phyloP scores from a whole-genome alignment of 1,140 invertebrate species.

The Drosophila parvula region DNA sequence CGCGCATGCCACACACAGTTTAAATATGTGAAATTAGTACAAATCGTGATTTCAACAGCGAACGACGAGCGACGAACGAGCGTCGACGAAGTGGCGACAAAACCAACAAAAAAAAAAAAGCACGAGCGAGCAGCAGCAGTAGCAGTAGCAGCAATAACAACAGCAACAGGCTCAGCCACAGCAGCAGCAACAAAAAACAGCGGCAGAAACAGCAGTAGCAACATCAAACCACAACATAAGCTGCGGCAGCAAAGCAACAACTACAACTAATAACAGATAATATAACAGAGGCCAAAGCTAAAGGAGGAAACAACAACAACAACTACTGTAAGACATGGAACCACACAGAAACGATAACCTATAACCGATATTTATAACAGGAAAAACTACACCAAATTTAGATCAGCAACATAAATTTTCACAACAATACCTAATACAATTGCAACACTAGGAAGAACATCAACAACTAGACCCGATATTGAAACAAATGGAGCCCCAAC shows the following conservation, averaged over 20 bases:
- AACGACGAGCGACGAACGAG: conserved; percentile 77
- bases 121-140: conserved; percentile 48
- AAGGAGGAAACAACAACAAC: not conserved
- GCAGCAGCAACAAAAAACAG: conserved; percentile 18
- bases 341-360: not conserved
- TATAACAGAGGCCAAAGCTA: not conserved
- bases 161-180: conserved; percentile 42
- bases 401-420: not conserved
- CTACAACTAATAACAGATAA: conserved; percentile 31
- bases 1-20: conserved; percentile 83
- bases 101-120: conserved; percentile 26
- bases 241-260: conserved; percentile 46
- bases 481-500: not conserved
- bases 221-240: conserved; percentile 36
- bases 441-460: not conserved
- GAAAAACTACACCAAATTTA: too few relatives aligned
- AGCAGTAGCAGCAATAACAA: conserved; percentile 38
- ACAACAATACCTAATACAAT: not conserved
- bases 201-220: conserved; percentile 28
- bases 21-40: conserved; percentile 84
- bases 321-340: not conserved
- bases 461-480: not conserved
- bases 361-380: not conserved
- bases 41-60: conserved; percentile 84
- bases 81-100: conserved; percentile 76